Base-by-base conservation (phyloP, 2,113 vertebrate species). In the Aegotheles bennettii region DNA sequence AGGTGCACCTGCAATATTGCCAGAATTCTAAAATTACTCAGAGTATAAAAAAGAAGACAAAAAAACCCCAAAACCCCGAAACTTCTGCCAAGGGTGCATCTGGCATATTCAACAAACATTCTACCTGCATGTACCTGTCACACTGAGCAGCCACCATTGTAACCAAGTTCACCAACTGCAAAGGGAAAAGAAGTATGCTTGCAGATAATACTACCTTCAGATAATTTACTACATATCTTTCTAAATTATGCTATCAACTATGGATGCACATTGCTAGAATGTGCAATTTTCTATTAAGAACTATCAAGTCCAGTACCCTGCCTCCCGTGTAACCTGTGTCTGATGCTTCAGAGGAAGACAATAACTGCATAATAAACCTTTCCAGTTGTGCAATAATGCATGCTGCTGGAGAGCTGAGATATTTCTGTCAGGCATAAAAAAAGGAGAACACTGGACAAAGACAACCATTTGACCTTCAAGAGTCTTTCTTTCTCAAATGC, bases 391-490 rank as follows among this genome's bases (percentile, higher is more conserved):
- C 95, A 97, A 95, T 90, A 90, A 93, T 43, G 82, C 88, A 86
- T 81, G 28, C 71, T 93, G 96, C 92, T 97, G 86, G 90, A 93
- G 92, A 94, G 69, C 86, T 95, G 86, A 85, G 76, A 84, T 94
- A 84, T 93, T 94, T 93, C 94, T 91, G 93, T 95, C 89, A 95
- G 86, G 91, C 95, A 94, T 93, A 82, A 95, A 94, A 48, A 96
- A 96, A 51, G 87, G 86, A 97, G 28, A 97, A 97, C 92, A 97
- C 96, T 97, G 95, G 97, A 97, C 92, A 45, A 96, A 97, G 95
- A 96, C 93, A 96, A 97, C 88, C 95, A 96, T 94, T 96, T 96
- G 96, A 97, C 96, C 97, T 97, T 97, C 93, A 95, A 96, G 97
- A 97, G 90, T 81, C 94, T 95, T 87, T 96, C 96, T 90, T 93